Base-by-base conservation (phyloP, 2,888 invertebrate species). In the Oscheius sp. region DNA sequence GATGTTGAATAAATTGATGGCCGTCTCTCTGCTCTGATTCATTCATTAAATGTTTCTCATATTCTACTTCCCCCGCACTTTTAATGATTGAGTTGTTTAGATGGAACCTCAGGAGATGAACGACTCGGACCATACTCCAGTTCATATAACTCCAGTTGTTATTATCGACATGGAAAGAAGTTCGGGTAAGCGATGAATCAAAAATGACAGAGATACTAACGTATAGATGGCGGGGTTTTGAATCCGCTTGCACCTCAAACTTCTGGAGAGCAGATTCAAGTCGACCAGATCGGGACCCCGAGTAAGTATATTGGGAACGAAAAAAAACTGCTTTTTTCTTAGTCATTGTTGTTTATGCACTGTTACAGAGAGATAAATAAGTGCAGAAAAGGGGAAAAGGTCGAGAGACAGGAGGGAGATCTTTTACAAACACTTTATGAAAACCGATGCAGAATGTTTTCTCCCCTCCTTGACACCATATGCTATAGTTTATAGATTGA, bases 241-340 rank as follows among this genome's bases (percentile, higher is more conserved):
- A 66, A 66, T 49, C 66, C 52, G 13, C 66, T 66, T 7, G 66
- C 52, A 23, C 66, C 66, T 18, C 66, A 66, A 18, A 27, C 35
- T 5, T 27, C 66, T 25, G 18, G 35, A 13, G 41, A 43, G 35
- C 21, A 12, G 43, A 43, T 41, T 35, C 61, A 35, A n/a, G 18
- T 43, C 13, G 9, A 61, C 25, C 1, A 41, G 16, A 2, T 3
- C 7, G 27, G 58, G 29, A 58, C 49, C 2, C 13, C 25, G 29
- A 16, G 29, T 18, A 61, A 61, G 35, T 7, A 43, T 18, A 61
- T 61, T 61, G 18, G n/a, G 29, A 18, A 16, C n/a, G 61, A 43
- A 18, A 21, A 61, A 43, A n/a, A 43, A 5, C n/a, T 35, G 35
- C 5, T 35, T 35, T 35, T 35, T 9, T 35, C 35, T n/a, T 35